Conservation (phyloP, 35 echinoderm and acorn worm genomes). For the Diadema setosum region DNA sequence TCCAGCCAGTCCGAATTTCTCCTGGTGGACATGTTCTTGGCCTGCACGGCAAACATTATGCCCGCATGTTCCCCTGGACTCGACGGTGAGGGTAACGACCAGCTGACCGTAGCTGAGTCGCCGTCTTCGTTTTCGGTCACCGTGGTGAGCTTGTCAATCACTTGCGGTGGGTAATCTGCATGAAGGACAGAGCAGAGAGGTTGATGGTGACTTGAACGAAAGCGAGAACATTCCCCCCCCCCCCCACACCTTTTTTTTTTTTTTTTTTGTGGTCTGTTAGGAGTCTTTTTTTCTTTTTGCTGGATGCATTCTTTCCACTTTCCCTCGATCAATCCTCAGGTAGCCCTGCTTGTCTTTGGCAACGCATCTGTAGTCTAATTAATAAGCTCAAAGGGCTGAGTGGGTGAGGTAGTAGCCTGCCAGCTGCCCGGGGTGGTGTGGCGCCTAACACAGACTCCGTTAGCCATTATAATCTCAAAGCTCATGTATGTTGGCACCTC, state of each 20-base stretch:
- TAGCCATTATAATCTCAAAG: too few species aligned
- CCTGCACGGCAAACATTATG: constrained; percentile 54
- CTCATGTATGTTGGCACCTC: too few species aligned
- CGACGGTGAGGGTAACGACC: neutral
- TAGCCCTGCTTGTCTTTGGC: too few species aligned
- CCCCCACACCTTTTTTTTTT: too few species aligned
- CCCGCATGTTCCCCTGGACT: neutral
- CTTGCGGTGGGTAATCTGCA: constrained; percentile 62
- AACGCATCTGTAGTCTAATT: too few species aligned
- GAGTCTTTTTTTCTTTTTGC: neutral
- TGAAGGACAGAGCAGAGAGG: neutral
- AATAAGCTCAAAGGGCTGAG: too few species aligned
- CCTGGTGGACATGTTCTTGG: constrained; percentile 47
- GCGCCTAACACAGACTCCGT: too few species aligned
- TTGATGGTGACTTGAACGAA: neutral
- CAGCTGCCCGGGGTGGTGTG: too few species aligned
- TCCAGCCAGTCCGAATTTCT: constrained; percentile 34
- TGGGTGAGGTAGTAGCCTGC: too few species aligned
- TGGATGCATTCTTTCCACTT: too few species aligned
- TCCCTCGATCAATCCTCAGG: too few species aligned
- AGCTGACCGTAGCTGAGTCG: constrained; percentile 51
- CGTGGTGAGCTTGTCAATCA: neutral
- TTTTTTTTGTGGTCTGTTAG: too few species aligned
- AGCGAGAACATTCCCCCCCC: neutral
- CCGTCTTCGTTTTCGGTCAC: constrained; percentile 70